phyloP scores from a whole-genome alignment of 2,888 invertebrate species.

The Axea sp. region DNA sequence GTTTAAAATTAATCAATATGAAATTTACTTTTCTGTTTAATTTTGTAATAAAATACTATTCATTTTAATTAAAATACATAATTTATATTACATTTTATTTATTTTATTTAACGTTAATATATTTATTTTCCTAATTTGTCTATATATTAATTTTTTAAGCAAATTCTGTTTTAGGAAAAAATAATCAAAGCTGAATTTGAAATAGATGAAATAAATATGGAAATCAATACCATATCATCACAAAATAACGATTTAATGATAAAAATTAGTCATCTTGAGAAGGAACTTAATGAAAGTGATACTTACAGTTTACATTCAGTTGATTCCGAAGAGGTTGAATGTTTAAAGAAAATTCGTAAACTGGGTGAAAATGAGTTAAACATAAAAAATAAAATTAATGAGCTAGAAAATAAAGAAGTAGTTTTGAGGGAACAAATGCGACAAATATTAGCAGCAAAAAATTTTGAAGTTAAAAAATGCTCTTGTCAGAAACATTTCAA shows the following conservation, averaged over 20 bases:
- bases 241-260: constrained; percentile 69
- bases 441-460: constrained; percentile 64
- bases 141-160: too few species aligned
- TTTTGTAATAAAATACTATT: too few species aligned
- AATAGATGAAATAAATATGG: constrained; percentile 71
- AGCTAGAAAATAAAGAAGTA: constrained; percentile 70
- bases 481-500: constrained; percentile 49
- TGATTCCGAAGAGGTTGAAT: constrained; percentile 71
- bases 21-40: too few species aligned
- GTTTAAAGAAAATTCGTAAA: constrained; percentile 69
- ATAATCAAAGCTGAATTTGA: constrained; percentile 73
- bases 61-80: too few species aligned
- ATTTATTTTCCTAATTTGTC: too few species aligned
- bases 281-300: constrained; percentile 59
- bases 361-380: constrained; percentile 70
- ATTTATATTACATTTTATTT: too few species aligned
- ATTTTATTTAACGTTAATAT: background rate
- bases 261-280: constrained; percentile 64
- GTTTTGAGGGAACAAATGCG: constrained; percentile 69
- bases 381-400: constrained; percentile 69
- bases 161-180: constrained; percentile 67
- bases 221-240: constrained; percentile 70
- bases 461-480: constrained; percentile 47
- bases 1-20: too few species aligned
- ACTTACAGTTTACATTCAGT: constrained; percentile 70